Evolutionary conservation across 2,797 vertebrate species (phyloP), one percentile per base, ranked within the genome.

Genomic region (Notoglanidium macrostoma): DNA sequence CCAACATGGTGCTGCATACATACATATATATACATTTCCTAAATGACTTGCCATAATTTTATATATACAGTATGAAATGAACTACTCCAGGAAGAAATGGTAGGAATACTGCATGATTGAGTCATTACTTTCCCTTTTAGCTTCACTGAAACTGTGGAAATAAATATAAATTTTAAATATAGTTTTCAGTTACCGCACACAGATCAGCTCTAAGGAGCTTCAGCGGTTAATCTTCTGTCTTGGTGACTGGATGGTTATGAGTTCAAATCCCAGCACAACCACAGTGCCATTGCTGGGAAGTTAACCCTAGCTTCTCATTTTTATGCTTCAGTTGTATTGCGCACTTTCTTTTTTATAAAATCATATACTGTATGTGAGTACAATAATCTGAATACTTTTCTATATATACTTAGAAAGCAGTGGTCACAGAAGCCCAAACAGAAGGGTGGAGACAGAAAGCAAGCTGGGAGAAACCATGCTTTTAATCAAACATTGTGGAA

Each of bases 401-500:
- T 6, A 5, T 9, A 68, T 17, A 40, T 44, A 44, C 2, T 29
- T 14, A 61, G 19, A 23, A 55, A 2, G n/a, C 26, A 55, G 5
- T 70, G 77, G 32, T 55, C 23, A 21, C 12, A 55, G 70, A 40
- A 29, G 21, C n/a, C 54, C 7, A 35, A 90, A 87, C 10, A 78
- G 76, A 5, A 78, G 86, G 67, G 81, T 79, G 90, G 14, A 51
- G 79, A 87, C 80, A 85, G 87, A 90, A 85, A 77, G 78, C 29
- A 61, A 90, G 57, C 46, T 78, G 86, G 88, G 80, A 91, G 61
- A 91, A 91, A 76, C 72, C 7, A 85, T 92, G 89, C 91, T 91
- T 94, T 88, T 92, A 89, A 93, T 88, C 78, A 74, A 80, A 86
- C 89, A 88, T 10, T 61, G 61, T 82, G 85, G 88, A 86, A 89